Percentiles rank a stretch among this genome's conserved stretches.
Evolutionary conservation across 2,113 vertebrate genomes (phyloP).

Genomic region (Neopipo cinnamomea): DNA sequence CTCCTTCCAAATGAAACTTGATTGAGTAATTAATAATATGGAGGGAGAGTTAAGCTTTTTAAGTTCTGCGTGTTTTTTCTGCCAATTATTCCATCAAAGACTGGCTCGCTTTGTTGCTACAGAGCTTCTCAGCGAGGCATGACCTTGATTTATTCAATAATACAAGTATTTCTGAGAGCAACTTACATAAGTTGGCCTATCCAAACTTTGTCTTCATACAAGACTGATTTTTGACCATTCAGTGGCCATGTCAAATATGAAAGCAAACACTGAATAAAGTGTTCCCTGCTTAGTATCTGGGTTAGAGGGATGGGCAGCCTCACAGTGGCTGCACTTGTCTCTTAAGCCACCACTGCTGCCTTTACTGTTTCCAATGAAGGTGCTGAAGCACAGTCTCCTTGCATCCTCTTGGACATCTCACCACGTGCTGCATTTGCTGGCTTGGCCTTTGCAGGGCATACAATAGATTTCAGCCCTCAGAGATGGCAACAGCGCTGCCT

Average conservation of each 20-base stretch:
- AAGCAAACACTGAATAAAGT: background rate
- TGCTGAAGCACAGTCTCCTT: background rate
- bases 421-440: background rate
- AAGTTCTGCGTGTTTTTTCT: background rate
- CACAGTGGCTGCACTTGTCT: background rate
- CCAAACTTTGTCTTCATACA: background rate
- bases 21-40: background rate
- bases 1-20: background rate
- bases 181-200: background rate
- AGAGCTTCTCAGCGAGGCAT: background rate
- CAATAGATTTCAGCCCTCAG: background rate
- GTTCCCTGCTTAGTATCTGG: background rate
- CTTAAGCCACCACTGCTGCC: background rate
- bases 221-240: background rate
- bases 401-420: background rate
- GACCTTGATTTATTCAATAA: background rate
- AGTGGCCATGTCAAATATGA: background rate
- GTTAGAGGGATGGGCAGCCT: background rate
- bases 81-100: background rate
- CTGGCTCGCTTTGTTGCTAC: background rate
- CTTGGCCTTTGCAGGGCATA: background rate
- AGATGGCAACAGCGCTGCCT: rapidly evolving
- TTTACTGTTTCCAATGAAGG: background rate
- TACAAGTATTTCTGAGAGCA: background rate
- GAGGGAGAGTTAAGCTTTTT: constrained; percentile 25